phyloP scores from a whole-genome alignment of 2,888 invertebrate species.

The Lepidochitona cinerea region DNA sequence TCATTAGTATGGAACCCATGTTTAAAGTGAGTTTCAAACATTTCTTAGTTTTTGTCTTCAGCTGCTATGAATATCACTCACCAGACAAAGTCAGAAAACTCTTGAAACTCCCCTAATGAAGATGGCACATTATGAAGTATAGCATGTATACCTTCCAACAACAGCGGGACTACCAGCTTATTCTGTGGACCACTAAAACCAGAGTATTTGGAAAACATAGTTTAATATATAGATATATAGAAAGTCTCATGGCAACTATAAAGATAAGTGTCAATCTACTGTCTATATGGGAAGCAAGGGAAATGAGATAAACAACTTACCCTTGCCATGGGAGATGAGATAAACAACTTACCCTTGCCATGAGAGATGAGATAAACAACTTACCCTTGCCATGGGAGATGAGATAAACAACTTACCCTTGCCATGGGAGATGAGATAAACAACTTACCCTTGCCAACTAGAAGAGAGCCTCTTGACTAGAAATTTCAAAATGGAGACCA shows the following conservation, averaged over 20 bases:
- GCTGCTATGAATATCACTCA: slow-evolving; percentile 37
- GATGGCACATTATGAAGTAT: slow-evolving; percentile 78
- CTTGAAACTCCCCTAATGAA: slow-evolving; percentile 44
- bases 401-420: too few species aligned
- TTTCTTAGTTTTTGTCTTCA: too few species aligned
- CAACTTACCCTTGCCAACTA: neutral
- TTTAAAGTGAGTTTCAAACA: too few species aligned
- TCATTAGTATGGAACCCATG: neutral
- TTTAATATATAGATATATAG: neutral
- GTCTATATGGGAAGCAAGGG: too few species aligned
- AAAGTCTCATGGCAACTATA: too few species aligned
- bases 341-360: too few species aligned
- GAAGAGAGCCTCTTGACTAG: slow-evolving; percentile 72
- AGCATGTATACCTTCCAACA: slow-evolving; percentile 89
- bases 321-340: too few species aligned
- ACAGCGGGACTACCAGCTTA: slow-evolving; percentile 79
- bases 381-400: too few species aligned
- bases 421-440: neutral
- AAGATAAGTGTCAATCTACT: too few species aligned
- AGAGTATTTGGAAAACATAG: too few species aligned
- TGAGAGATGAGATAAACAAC: too few species aligned
- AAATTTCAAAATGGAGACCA: slow-evolving; percentile 76
- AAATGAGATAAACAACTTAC: too few species aligned
- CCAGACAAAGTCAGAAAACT: slow-evolving; percentile 69
- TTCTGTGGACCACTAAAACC: slow-evolving; percentile 38